Percentiles rank a stretch among this genome's conserved stretches.
Evolutionary conservation across 2,113 vertebrate species (phyloP).

Genomic region (Toxostoma redivivum): DNA sequence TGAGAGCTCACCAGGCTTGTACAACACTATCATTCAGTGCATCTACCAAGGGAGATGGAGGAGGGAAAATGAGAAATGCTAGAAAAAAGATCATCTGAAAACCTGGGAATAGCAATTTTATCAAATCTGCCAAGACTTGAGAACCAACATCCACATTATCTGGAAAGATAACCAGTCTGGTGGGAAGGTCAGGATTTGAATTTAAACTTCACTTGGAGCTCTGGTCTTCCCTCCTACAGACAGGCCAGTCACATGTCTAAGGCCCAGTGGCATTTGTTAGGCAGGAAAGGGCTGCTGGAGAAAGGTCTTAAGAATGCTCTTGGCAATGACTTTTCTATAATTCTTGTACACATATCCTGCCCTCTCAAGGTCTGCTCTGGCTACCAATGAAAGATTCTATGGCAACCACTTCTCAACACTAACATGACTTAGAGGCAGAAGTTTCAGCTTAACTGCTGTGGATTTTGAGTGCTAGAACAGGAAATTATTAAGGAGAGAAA

Average conservation of each 20-base stretch:
- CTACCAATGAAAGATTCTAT: neutral
- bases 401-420: neutral
- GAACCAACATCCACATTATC: neutral
- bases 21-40: constrained; percentile 40
- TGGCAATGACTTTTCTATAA: neutral
- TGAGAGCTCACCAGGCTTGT: constrained; percentile 64
- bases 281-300: neutral
- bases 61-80: constrained; percentile 20
- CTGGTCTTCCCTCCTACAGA: neutral
- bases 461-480: neutral
- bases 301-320: neutral
- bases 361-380: neutral
- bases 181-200: neutral
- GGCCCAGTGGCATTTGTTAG: neutral
- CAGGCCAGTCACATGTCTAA: neutral
- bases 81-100: neutral
- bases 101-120: constrained; percentile 24
- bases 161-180: neutral
- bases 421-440: neutral
- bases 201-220: neutral
- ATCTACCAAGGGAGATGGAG: constrained; percentile 7
- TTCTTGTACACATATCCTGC: neutral
- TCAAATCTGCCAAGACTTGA: constrained; percentile 19
- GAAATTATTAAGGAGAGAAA: neutral
- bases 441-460: neutral